Conservation (phyloP, 1,140 invertebrate species). For the Chironomus striatipennis region DNA sequence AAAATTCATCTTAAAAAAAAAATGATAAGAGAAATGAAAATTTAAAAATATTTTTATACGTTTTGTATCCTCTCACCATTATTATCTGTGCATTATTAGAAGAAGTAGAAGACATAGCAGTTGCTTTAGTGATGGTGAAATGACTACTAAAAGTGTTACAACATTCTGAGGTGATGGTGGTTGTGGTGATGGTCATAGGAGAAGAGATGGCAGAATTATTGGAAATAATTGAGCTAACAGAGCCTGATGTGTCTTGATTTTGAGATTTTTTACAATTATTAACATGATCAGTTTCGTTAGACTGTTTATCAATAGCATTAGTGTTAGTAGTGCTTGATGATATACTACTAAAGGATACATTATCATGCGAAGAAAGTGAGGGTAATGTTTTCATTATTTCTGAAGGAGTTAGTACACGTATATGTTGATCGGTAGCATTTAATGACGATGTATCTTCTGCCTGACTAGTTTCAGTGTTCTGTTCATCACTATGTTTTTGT, state of each 20-base stretch:
- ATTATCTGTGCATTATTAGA: constrained; percentile 11
- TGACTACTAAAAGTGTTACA: constrained; percentile 19
- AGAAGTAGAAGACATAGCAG: constrained; percentile 17
- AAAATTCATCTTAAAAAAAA: not conserved
- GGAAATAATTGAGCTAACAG: constrained; percentile 26
- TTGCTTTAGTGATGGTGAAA: constrained; percentile 1
- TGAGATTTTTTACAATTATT: constrained; percentile 27
- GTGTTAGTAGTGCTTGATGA: constrained; percentile 40
- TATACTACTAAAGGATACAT: constrained; percentile 44
- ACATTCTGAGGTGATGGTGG: constrained; percentile 20
- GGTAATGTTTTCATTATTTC: constrained; percentile 81
- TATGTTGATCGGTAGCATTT: constrained; percentile 57
- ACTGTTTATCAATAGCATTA: constrained; percentile 47
- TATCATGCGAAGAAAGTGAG: constrained; percentile 59
- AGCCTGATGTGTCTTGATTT: constrained; percentile 29
- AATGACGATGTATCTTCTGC: constrained; percentile 29
- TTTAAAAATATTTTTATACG: constrained; percentile 13
- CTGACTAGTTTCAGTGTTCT: constrained; percentile 26
- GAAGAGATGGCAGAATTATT: constrained; percentile 18
- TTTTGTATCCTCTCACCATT: constrained; percentile 25
- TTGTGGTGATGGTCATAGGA: not conserved
- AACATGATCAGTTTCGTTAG: not conserved
- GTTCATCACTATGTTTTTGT: constrained; percentile 21
- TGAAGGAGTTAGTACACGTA: constrained; percentile 73
- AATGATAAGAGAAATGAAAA: not conserved